Conservation (phyloP, 2,888 invertebrate species). For the Crematogaster levior region DNA sequence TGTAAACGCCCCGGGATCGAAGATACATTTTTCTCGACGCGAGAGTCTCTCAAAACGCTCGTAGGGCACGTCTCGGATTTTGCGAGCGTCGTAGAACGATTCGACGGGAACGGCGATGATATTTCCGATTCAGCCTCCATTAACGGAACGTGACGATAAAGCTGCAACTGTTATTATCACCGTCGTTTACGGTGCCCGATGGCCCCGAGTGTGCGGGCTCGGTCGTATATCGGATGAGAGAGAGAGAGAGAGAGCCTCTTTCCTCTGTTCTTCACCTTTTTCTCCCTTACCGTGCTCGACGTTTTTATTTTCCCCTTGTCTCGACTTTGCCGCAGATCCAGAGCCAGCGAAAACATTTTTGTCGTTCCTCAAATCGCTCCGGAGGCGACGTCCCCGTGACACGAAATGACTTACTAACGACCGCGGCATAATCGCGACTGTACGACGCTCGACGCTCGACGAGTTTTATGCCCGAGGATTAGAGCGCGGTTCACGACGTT, state of each 20-base stretch:
- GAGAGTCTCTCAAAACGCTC: slow-evolving; percentile 52
- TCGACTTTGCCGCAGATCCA: not conserved
- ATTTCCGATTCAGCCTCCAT: slow-evolving; percentile 60
- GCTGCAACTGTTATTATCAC: slow-evolving; percentile 54
- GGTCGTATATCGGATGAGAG: slow-evolving; percentile 42
- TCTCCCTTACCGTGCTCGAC: not conserved
- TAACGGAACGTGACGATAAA: slow-evolving; percentile 65
- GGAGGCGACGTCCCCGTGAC: slow-evolving; percentile 58
- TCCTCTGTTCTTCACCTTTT: not conserved
- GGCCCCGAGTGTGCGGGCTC: slow-evolving; percentile 31
- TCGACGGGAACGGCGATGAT: slow-evolving; percentile 44
- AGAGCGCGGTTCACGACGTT: slow-evolving; percentile 56
- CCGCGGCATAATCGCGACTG: slow-evolving; percentile 66
- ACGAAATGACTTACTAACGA: slow-evolving; percentile 73
- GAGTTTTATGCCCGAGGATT: slow-evolving; percentile 67
- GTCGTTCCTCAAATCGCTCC: slow-evolving; percentile 51
- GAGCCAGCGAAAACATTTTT: slow-evolving; percentile 57
- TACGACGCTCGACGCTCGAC: slow-evolving; percentile 39
- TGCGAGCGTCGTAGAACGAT: slow-evolving; percentile 44
- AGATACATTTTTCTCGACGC: slow-evolving; percentile 50
- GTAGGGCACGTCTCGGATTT: slow-evolving; percentile 54
- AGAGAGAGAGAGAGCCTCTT: too few relatives aligned
- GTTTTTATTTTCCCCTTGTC: slow-evolving; percentile 27
- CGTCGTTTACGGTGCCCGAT: slow-evolving; percentile 56
- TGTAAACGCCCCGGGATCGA: slow-evolving; percentile 64